Evolutionary conservation across 1,140 invertebrate genomes (phyloP).

Genomic region (Zaprionus lachaisei): DNA sequence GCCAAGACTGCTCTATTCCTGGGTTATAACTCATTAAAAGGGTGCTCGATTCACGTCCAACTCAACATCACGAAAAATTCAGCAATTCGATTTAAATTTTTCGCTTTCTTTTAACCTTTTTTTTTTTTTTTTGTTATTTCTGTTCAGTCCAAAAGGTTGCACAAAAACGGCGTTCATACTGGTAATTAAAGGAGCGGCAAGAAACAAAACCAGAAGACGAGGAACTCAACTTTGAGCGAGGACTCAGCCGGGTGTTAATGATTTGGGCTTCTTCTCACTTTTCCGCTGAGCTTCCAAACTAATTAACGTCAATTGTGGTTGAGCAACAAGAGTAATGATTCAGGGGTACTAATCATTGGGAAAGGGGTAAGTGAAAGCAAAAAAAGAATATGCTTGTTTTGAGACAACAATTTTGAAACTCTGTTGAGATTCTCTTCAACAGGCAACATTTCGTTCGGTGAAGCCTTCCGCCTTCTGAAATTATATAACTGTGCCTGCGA

Average conservation of each 20-base stretch:
- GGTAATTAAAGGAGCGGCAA: conserved; percentile 66
- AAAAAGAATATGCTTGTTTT: too few species aligned
- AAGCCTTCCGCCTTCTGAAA: too few species aligned
- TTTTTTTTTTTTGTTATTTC: conserved; percentile 28
- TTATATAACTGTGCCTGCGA: too few species aligned
- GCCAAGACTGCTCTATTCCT: too few species aligned
- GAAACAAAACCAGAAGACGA: not conserved
- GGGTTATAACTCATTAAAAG: conserved; percentile 73
- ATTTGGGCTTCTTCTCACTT: conserved; percentile 25
- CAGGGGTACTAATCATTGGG: too few species aligned
- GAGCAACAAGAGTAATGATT: too few species aligned
- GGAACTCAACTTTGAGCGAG: conserved; percentile 16
- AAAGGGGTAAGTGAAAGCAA: too few species aligned
- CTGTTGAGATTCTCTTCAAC: too few species aligned
- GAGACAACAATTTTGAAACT: too few species aligned
- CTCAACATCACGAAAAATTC: conserved; percentile 57
- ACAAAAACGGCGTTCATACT: conserved; percentile 78
- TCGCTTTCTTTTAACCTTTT: conserved; percentile 23
- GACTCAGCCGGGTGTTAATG: conserved; percentile 64
- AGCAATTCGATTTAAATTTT: conserved; percentile 66
- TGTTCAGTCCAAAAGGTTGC: conserved; percentile 45
- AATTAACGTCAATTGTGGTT: too few species aligned
- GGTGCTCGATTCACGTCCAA: conserved; percentile 36
- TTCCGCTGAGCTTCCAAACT: too few species aligned
- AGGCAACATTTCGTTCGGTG: too few species aligned